These are phyloP conservation scores for Rhyacophila evoluta DNA, from an alignment of 2,888 invertebrate genomes.

Conservation along the genomic window DNA sequence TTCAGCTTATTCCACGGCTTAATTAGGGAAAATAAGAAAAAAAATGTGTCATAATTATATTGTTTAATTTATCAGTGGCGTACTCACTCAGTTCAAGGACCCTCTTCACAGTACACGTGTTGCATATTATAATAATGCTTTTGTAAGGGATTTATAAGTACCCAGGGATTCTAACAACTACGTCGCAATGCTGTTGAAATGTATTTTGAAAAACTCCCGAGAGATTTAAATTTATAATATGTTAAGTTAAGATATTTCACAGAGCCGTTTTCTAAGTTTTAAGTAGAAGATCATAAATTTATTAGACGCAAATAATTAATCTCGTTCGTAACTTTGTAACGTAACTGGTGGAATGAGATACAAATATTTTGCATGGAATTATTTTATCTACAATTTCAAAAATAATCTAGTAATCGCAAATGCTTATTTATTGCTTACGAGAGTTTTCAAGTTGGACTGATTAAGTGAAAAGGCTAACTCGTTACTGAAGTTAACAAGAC, in stretches of 20 bases:
- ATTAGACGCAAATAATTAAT: background rate
- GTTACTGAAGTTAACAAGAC: background rate
- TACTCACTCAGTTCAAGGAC: background rate
- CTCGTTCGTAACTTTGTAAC: background rate
- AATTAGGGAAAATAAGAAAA: background rate
- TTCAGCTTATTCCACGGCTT: background rate
- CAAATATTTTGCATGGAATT: background rate
- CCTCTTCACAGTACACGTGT: background rate
- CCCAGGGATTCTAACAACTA: background rate
- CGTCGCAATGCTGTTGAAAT: background rate
- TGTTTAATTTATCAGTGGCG: background rate
- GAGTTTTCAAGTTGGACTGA: background rate
- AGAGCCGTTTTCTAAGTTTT: background rate
- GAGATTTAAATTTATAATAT: background rate
- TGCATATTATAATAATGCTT: background rate
- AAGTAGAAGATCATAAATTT: conserved; percentile 1
- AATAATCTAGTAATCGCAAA: background rate
- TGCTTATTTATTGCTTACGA: background rate
- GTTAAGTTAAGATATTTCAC: background rate
- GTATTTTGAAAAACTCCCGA: background rate
- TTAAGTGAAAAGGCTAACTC: background rate
- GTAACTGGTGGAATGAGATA: background rate
- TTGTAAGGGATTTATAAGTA: background rate
- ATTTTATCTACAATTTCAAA: background rate
- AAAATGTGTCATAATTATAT: background rate